Evolutionary conservation across 2,797 vertebrate genomes (phyloP), one percentile per base, ranked within the genome.

Genomic region (Scyliorhinus canicula): DNA sequence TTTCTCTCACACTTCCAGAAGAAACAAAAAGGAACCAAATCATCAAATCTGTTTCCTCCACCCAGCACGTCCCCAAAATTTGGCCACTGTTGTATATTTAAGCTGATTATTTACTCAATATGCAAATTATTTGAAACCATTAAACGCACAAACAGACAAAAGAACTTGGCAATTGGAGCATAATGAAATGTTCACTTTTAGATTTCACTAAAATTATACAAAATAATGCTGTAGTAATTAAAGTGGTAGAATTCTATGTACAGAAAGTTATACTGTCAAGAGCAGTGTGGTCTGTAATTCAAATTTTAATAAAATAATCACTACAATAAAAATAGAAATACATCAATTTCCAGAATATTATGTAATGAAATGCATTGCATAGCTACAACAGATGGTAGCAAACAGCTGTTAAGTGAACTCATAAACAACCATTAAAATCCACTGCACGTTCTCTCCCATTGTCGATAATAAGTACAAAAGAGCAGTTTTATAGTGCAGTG

Each of bases 371-470:
- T 60, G 57, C 28, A 55, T n/a, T 90, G 86, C 86, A 90, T 60
- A n/a, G 86, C 35, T 90, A 90, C 52, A 90, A 55, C 86, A 90
- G 86, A 90, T 90, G 86, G 86, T 90, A 90, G 55, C 52, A 90
- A 60, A 90, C 57, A 93, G 60, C 88, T 63, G 88, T 63, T 55
- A 91, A 91, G 88, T 91, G 88, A 93, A 93, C 88, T 93, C 19
- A 60, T 93, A 63, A 93, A 63, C 35, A 65, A 8, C n/a, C 19
- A 65, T 93, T 93, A 93, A 93, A 93, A 93, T 44, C 57, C 55
- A 63, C n/a, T 65, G 60, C 60, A 93, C 60, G 60, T 93, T 93
- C 14, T 65, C 55, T 60, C 55, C 57, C 35, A 93, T 44, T 65
- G 35, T 35, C 65, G 60, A 93, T 93, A 65, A 44, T 93, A 60